Evolutionary conservation across 2,797 vertebrate genomes (phyloP).

Genomic region (Dallia pectoralis): DNA sequence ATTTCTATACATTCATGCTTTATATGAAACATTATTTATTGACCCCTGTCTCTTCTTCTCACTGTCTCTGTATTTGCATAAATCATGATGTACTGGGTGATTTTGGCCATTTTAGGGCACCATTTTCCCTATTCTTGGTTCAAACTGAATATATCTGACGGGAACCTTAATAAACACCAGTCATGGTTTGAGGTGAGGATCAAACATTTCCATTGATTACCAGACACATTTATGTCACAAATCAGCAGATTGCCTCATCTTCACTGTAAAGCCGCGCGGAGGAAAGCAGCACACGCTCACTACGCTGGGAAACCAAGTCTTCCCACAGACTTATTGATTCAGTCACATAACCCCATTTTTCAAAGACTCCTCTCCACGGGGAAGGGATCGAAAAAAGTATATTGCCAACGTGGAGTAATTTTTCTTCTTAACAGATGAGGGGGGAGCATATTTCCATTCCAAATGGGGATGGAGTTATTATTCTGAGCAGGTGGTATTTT

Average conservation of each 20-base stretch:
- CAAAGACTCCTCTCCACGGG: conserved; percentile 52
- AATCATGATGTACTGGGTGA: conserved; percentile 9
- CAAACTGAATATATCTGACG: conserved; percentile 32
- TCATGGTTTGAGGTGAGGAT: conserved; percentile 43
- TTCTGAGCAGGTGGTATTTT: conserved; percentile 72
- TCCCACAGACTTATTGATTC: conserved; percentile 61
- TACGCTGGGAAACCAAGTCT: conserved; percentile 48
- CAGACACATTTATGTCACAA: conserved; percentile 12
- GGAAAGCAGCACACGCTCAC: conserved; percentile 20
- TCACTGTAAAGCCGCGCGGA: conserved; percentile 24
- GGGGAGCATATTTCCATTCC: conserved; percentile 74
- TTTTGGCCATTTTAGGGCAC: conserved; percentile 34
- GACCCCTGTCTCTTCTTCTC: no score
- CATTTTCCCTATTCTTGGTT: background rate
- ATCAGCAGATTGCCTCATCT: conserved; percentile 47
- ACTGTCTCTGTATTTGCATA: conserved; percentile 29
- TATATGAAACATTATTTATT: no score
- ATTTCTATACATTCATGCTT: no score
- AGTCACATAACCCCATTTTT: conserved; percentile 65
- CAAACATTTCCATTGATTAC: conserved; percentile 44
- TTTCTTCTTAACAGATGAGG: conserved; percentile 60
- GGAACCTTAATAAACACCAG: conserved; percentile 52
- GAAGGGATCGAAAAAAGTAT: conserved; percentile 38
- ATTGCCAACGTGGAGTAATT: conserved; percentile 47
- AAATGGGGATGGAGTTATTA: conserved; percentile 77